A percentile compares a stretch with the other conserved stretches of the same genome.
phyloP scores from a whole-genome alignment of 2,888 invertebrate genomes.

The Phyto melanocephala region DNA sequence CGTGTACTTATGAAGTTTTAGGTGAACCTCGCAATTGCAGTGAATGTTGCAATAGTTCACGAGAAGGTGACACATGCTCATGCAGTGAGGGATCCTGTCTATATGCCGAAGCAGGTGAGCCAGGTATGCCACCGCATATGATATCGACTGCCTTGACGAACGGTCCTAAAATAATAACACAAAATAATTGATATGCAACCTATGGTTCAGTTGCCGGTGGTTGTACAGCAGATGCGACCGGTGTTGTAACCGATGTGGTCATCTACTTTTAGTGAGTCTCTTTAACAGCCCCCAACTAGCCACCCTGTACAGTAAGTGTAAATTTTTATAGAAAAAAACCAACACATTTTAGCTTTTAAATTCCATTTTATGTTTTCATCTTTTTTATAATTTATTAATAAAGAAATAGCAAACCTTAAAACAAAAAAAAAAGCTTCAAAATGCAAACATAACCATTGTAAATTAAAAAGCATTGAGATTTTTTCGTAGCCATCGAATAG shows the following conservation, averaged over 20 bases:
- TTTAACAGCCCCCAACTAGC: neutral
- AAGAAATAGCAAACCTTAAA: conserved; percentile 20
- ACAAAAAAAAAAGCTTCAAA: conserved; percentile 3
- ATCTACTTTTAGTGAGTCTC: conserved; percentile 67
- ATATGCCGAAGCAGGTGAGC: conserved; percentile 82
- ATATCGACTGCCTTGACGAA: conserved; percentile 38
- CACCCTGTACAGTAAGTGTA: conserved; percentile 60
- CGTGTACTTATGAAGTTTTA: conserved; percentile 69
- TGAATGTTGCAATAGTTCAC: conserved; percentile 80
- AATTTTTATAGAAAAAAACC: neutral
- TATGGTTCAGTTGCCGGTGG: conserved; percentile 49
- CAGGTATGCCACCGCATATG: conserved; percentile 67
- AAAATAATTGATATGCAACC: conserved; percentile 68
- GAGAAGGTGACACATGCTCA: conserved; percentile 82
- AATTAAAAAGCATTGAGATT: conserved; percentile 64
- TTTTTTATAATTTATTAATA: conserved; percentile 37
- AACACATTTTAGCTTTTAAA: conserved; percentile 41
- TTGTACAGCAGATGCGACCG: conserved; percentile 19
- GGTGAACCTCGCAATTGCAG: conserved; percentile 76
- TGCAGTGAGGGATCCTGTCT: conserved; percentile 83
- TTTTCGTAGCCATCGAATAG: conserved; percentile 68
- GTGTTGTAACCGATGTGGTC: conserved; percentile 65
- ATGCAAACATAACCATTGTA: conserved; percentile 62
- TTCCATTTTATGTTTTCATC: conserved; percentile 21
- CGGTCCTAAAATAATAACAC: conserved; percentile 55